These are phyloP conservation scores for Ploceus nigricollis DNA, from an alignment of 2,113 vertebrate genomes.

Conservation along the genomic window DNA sequence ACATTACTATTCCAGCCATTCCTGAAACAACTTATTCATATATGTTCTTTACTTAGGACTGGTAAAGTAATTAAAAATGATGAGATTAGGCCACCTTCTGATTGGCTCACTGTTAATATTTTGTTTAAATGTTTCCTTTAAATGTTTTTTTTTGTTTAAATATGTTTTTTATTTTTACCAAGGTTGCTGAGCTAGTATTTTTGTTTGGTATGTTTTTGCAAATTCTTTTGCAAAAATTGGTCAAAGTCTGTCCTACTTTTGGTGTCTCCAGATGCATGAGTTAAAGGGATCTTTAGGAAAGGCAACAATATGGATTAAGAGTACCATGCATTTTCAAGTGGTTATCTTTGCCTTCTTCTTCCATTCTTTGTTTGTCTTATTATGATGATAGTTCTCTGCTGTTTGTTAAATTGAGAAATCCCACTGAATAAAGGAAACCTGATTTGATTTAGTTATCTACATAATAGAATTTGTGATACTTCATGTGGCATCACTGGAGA, in stretches of 20 bases:
- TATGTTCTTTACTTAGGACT: neutral
- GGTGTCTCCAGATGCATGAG: neutral
- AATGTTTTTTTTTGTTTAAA: neutral
- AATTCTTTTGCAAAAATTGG: neutral
- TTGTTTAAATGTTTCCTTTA: neutral
- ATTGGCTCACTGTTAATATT: neutral
- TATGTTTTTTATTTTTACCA: neutral
- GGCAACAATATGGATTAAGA: neutral
- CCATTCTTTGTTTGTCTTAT: neutral
- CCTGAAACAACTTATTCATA: neutral
- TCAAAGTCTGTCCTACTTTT: neutral
- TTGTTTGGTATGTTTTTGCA: neutral
- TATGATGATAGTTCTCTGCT: neutral
- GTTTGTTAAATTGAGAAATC: neutral
- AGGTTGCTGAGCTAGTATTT: neutral
- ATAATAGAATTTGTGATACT: neutral
- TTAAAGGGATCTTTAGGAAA: neutral
- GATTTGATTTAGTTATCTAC: neutral
- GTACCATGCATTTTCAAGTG: neutral
- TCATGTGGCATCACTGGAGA: neutral
- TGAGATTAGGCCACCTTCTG: neutral
- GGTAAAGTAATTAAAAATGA: neutral
- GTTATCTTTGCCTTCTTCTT: neutral
- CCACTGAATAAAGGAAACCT: neutral
- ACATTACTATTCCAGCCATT: neutral